phyloP scores from a whole-genome alignment of 2,113 vertebrate genomes.

The Periophthalmodon schlosseri region DNA sequence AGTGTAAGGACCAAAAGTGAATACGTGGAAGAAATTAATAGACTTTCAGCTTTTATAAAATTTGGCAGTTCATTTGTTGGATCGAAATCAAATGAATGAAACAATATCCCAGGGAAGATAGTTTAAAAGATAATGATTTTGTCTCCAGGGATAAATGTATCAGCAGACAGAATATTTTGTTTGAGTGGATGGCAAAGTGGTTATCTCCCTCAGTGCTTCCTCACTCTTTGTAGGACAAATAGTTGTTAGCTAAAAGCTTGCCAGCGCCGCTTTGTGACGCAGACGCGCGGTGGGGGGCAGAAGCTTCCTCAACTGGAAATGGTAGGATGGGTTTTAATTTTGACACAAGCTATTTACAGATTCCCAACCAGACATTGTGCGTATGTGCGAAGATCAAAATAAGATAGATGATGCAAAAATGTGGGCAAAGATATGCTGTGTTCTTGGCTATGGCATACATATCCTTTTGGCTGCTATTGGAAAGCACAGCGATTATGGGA shows the following conservation, averaged over 20 bases:
- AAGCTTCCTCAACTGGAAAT: slow-evolving; percentile 39
- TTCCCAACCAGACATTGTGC: slow-evolving; percentile 44
- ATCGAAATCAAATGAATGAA: neutral
- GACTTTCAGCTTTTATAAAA: neutral
- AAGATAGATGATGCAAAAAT: slow-evolving; percentile 52
- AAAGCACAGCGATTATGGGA: slow-evolving; percentile 38
- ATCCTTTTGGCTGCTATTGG: slow-evolving; percentile 33
- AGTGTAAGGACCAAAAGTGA: no score
- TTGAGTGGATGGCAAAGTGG: neutral
- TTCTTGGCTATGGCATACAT: slow-evolving; percentile 30
- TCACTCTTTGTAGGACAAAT: slow-evolving; percentile 24
- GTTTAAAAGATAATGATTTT: neutral
- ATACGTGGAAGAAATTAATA: no score
- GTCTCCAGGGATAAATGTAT: neutral
- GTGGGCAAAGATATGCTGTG: slow-evolving; percentile 34
- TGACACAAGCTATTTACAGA: slow-evolving; percentile 45
- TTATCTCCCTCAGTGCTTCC: slow-evolving; percentile 9
- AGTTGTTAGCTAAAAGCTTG: slow-evolving; percentile 2
- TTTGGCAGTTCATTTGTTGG: neutral
- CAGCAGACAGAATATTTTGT: neutral
- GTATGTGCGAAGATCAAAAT: slow-evolving; percentile 43
- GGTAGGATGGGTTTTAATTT: slow-evolving; percentile 35
- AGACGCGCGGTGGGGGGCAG: slow-evolving; percentile 32
- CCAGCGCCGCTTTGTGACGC: slow-evolving; percentile 56
- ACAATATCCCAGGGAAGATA: no score